These are phyloP conservation scores for Galerucella nymphaeae DNA, from an alignment of 2,888 invertebrate species.

Conservation along the genomic window DNA sequence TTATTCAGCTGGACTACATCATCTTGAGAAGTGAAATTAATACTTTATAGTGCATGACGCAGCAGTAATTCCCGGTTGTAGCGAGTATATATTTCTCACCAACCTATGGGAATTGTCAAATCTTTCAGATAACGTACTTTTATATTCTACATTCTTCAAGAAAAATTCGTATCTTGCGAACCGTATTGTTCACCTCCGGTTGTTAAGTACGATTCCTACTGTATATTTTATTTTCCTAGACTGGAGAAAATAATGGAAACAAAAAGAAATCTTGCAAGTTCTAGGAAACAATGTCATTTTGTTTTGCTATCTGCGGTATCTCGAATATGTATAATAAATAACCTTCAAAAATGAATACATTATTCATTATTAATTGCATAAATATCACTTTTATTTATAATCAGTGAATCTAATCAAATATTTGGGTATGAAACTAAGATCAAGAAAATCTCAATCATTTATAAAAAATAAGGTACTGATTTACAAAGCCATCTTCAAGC, in stretches of 20 bases:
- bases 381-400: too few species aligned
- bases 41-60: not conserved
- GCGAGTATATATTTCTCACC: not conserved
- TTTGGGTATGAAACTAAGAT: too few species aligned
- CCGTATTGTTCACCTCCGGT: not conserved
- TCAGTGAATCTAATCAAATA: too few species aligned
- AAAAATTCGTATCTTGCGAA: not conserved
- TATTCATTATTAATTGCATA: too few species aligned
- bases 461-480: too few species aligned
- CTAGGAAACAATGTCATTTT: not conserved
- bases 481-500: too few species aligned
- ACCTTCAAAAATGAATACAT: not conserved
- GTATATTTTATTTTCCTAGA: not conserved
- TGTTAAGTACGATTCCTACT: not conserved
- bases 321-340: not conserved
- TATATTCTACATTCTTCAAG: not conserved
- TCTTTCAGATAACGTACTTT: not conserved
- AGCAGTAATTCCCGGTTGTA: not conserved
- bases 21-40: not conserved
- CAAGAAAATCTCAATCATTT: too few species aligned
- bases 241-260: not conserved
- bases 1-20: not conserved
- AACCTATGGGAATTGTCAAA: not conserved
- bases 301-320: not conserved
- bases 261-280: not conserved